Conservation (phyloP, 1,140 invertebrate genomes). For the Drosophila pruinosa region DNA sequence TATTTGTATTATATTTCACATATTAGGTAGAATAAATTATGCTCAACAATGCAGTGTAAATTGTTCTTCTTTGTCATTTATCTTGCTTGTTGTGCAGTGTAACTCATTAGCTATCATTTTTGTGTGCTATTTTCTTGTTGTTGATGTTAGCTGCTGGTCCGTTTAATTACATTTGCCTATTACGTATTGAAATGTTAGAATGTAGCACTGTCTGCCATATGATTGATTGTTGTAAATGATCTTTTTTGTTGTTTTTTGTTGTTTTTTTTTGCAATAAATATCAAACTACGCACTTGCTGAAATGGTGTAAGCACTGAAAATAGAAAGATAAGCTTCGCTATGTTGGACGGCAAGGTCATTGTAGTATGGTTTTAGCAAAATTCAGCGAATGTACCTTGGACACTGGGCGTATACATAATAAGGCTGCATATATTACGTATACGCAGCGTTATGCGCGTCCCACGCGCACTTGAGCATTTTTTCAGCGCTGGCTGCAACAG, state of each 20-base stretch:
- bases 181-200: constrained; percentile 20
- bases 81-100: constrained; percentile 2
- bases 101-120: constrained; percentile 18
- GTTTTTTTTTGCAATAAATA: constrained; percentile 18
- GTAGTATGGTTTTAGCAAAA: constrained; percentile 35
- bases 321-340: constrained; percentile 1
- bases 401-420: constrained; percentile 60
- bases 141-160: background rate
- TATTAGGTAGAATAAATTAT: too few species aligned
- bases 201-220: background rate
- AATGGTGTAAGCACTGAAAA: constrained; percentile 9
- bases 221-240: constrained; percentile 37
- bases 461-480: constrained; percentile 30
- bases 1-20: background rate
- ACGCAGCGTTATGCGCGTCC: constrained; percentile 51
- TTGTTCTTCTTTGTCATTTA: too few species aligned
- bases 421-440: constrained; percentile 59
- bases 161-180: constrained; percentile 30
- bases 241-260: too few species aligned
- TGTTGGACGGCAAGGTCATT: constrained; percentile 24
- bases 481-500: constrained; percentile 62
- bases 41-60: too few species aligned
- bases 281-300: constrained; percentile 13
- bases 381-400: constrained; percentile 47
- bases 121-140: background rate